Evolutionary conservation across 1,140 invertebrate species (phyloP).

Genomic region (Lordiphosa clarofinis): DNA sequence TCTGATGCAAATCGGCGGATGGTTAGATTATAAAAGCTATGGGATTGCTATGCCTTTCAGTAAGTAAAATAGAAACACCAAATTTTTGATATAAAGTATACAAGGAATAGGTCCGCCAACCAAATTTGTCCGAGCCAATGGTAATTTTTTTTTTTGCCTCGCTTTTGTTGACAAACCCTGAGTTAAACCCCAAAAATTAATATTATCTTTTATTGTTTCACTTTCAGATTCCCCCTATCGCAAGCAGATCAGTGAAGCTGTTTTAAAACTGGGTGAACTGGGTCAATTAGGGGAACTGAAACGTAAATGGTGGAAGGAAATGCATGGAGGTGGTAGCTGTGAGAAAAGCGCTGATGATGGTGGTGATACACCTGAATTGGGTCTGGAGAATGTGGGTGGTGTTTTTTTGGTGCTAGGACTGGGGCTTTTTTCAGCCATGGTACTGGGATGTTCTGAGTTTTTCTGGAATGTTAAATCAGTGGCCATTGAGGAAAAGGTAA

Average conservation of each 20-base stretch:
- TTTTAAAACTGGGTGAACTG: slow-evolving; percentile 89
- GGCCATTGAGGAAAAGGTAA: slow-evolving; percentile 81
- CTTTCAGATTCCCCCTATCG: slow-evolving; percentile 85
- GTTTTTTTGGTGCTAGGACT: slow-evolving; percentile 86
- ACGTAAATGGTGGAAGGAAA: slow-evolving; percentile 90
- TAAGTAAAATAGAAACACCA: slow-evolving; percentile 23
- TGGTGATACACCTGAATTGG: slow-evolving; percentile 79
- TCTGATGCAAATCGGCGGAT: slow-evolving; percentile 94
- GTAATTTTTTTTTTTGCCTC: too few species aligned
- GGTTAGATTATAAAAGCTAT: slow-evolving; percentile 91
- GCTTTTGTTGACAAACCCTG: background rate
- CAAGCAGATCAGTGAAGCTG: slow-evolving; percentile 85
- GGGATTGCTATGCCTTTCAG: slow-evolving; percentile 86
- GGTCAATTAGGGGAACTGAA: slow-evolving; percentile 88
- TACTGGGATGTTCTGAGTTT: slow-evolving; percentile 83
- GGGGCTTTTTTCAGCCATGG: slow-evolving; percentile 81
- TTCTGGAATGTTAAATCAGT: slow-evolving; percentile 84
- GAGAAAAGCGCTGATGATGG: slow-evolving; percentile 49
- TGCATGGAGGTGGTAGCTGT: slow-evolving; percentile 74
- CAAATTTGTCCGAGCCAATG: too few species aligned
- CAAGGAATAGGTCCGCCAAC: too few species aligned
- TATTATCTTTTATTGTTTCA: background rate
- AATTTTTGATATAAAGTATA: too few species aligned
- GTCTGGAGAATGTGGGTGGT: slow-evolving; percentile 86
- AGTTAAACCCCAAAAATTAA: too few species aligned